Percentiles rank a stretch among this genome's conserved stretches.
Conservation (phyloP, 2,888 invertebrate species). For the Dryadula phaetusa region DNA sequence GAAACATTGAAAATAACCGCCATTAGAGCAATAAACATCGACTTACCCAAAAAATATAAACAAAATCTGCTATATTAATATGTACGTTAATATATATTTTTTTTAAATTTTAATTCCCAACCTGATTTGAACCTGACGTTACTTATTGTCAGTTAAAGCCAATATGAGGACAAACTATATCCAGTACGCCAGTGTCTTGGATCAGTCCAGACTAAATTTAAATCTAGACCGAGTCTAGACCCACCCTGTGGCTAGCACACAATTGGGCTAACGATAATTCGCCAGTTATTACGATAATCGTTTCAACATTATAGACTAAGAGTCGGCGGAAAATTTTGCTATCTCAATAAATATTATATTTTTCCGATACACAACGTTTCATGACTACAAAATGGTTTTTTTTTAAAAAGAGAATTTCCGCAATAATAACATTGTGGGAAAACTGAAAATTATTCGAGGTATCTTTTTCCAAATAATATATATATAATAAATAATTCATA, state of each 20-base stretch:
- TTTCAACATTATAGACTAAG: not conserved
- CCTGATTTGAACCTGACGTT: no score
- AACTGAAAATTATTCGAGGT: not conserved
- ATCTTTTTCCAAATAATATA: no score
- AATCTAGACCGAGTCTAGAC: constrained; percentile 1
- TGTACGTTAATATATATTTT: no score
- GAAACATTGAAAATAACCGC: no score
- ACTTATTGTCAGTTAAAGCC: constrained; percentile 1
- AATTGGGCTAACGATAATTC: constrained; percentile 1
- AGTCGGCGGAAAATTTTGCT: not conserved
- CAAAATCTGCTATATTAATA: no score
- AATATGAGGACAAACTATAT: no score
- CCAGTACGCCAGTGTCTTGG: not conserved
- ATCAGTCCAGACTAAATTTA: not conserved
- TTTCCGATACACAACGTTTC: no score
- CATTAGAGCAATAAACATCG: not conserved
- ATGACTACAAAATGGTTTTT: not conserved
- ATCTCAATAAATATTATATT: not conserved
- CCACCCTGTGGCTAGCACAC: constrained; percentile 9
- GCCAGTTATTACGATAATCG: not conserved
- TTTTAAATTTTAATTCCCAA: no score
- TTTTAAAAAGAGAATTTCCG: no score
- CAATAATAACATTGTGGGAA: no score
- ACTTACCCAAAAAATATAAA: not conserved
- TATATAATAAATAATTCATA: no score